A percentile compares a stretch with the other conserved stretches of the same genome.
phyloP scores from a whole-genome alignment of 1,140 invertebrate species.

The Dreissena rostriformis region DNA sequence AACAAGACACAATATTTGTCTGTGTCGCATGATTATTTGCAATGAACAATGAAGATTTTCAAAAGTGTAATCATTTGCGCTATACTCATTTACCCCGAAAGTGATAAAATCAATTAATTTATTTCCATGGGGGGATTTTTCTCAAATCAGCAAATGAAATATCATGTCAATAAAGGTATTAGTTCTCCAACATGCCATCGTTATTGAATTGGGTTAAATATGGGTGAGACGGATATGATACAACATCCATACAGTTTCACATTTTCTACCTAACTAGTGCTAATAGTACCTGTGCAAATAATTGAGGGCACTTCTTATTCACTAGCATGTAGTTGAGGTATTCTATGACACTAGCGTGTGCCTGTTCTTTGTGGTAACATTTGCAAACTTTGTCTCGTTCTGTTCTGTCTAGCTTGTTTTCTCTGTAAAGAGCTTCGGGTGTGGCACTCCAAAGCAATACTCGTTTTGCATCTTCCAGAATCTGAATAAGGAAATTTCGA shows the following conservation, averaged over 20 bases:
- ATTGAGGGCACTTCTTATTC: not conserved
- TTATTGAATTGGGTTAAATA: not conserved
- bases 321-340: conserved; percentile 25
- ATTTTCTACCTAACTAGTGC: too few relatives aligned
- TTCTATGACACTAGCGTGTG: conserved; percentile 31
- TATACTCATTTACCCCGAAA: too few relatives aligned
- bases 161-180: not conserved
- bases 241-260: not conserved
- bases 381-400: not conserved
- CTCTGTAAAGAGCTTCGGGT: conserved; percentile 30
- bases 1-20: too few relatives aligned
- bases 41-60: too few relatives aligned
- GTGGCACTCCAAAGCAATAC: conserved; percentile 49
- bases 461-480: conserved; percentile 36
- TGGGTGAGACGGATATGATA: not conserved
- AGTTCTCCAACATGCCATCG: not conserved
- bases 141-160: not conserved
- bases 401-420: not conserved
- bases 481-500: too few relatives aligned
- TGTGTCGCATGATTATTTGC: too few relatives aligned
- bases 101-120: not conserved
- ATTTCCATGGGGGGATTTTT: not conserved
- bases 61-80: too few relatives aligned
- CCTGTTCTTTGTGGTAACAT: conserved; percentile 8
- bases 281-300: conserved; percentile 44